A percentile compares a stretch with the other conserved stretches of the same genome.
phyloP scores from a whole-genome alignment of 2,797 vertebrate species.

The Lepilemur septentrionalis region DNA sequence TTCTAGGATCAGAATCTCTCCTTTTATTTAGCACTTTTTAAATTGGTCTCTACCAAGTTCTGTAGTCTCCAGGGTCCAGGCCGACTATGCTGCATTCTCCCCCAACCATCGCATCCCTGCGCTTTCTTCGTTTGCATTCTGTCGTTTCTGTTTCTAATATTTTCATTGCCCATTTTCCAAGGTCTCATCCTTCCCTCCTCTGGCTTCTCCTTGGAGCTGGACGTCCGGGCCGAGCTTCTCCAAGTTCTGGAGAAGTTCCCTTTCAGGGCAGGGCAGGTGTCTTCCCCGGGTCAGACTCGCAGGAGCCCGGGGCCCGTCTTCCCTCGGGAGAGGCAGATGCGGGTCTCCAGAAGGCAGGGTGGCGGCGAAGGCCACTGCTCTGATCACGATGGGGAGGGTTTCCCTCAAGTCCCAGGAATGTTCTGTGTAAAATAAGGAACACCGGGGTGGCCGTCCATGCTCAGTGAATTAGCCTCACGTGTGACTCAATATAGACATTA shows the following conservation, averaged over 20 bases:
- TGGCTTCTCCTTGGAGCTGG: not conserved
- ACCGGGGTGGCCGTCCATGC: too few species aligned
- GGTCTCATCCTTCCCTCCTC: not conserved
- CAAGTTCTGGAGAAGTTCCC: not conserved
- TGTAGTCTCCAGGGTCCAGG: rapidly evolving
- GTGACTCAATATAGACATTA: not conserved
- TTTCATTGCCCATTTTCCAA: too few species aligned
- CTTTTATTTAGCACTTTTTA: rapidly evolving
- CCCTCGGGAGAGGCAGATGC: rapidly evolving
- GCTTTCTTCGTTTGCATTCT: rapidly evolving
- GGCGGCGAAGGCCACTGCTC: rapidly evolving
- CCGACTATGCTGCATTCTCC: rapidly evolving
- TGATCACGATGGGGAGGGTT: rapidly evolving
- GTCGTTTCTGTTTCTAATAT: not conserved
- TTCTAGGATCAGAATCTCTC: rapidly evolving
- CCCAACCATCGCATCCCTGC: rapidly evolving
- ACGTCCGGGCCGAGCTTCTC: too few species aligned
- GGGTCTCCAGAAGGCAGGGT: not conserved
- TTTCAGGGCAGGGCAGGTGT: rapidly evolving
- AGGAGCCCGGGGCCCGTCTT: rapidly evolving
- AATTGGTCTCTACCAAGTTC: not conserved
- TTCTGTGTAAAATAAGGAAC: not conserved
- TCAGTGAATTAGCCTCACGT: not conserved
- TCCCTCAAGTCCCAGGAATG: not conserved
- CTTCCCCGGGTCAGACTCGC: too few species aligned